A percentile compares a stretch with the other conserved stretches of the same genome.
phyloP scores from a whole-genome alignment of 2,888 invertebrate species.

The Neoascia interrupta region DNA sequence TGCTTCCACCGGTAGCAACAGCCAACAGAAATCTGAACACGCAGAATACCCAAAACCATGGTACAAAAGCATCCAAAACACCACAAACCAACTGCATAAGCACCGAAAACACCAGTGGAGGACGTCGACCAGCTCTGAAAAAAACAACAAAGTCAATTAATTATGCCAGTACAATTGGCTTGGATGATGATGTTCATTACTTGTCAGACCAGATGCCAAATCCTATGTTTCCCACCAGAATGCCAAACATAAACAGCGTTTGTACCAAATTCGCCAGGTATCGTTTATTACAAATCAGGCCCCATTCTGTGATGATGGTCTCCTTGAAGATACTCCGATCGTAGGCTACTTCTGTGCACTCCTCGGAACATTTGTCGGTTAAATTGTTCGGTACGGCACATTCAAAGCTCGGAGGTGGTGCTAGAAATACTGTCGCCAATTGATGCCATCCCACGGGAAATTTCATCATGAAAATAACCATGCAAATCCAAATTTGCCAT shows the following conservation, averaged over 20 bases:
- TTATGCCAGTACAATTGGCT: no score
- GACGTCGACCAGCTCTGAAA: constrained; percentile 87
- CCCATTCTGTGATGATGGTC: constrained; percentile 88
- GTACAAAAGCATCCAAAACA: constrained; percentile 85
- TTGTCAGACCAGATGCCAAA: constrained; percentile 89
- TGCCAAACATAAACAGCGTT: constrained; percentile 88
- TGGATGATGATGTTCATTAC: constrained; percentile 77
- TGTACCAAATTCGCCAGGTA: constrained; percentile 88
- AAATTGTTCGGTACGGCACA: constrained; percentile 78
- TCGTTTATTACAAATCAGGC: constrained; percentile 81
- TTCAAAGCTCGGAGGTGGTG: constrained; percentile 83
- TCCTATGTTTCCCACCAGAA: constrained; percentile 86
- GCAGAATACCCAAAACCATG: constrained; percentile 84
- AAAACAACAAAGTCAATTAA: no score
- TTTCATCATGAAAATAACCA: constrained; percentile 86
- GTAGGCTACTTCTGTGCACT: constrained; percentile 82
- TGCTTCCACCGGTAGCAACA: constrained; percentile 89
- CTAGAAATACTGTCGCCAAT: constrained; percentile 88
- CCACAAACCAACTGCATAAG: constrained; percentile 87
- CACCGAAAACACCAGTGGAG: constrained; percentile 87
- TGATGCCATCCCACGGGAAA: constrained; percentile 91
- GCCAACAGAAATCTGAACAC: constrained; percentile 86
- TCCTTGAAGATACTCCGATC: constrained; percentile 85
- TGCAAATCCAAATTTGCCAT: constrained; percentile 88
- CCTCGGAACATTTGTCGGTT: constrained; percentile 80